Conservation (phyloP, 2,797 vertebrate genomes). For the Poliocrania exsul region DNA sequence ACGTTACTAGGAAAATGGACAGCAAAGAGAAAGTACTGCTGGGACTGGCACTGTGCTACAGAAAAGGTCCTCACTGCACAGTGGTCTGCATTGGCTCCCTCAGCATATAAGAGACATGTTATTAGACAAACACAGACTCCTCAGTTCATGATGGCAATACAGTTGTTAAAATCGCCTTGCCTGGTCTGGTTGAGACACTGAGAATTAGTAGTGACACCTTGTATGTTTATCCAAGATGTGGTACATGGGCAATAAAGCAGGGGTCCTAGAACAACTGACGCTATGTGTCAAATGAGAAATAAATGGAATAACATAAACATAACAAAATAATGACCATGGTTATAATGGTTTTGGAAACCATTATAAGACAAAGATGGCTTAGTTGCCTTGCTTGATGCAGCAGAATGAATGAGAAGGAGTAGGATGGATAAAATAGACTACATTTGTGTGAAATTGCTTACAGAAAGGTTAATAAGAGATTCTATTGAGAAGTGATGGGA, state of each 20-base stretch:
- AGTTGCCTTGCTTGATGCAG: neutral
- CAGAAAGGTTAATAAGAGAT: neutral
- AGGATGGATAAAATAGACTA: neutral
- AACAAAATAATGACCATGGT: neutral
- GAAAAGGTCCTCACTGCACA: neutral
- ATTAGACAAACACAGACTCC: neutral
- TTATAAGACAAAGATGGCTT: neutral
- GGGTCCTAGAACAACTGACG: neutral
- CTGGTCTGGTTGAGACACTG: neutral
- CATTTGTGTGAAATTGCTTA: slow-evolving; percentile 21
- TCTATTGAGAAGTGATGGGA: slow-evolving; percentile 9
- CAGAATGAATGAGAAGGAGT: neutral
- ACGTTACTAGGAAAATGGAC: neutral
- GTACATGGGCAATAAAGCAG: neutral
- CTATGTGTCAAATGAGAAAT: neutral
- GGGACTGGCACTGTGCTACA: neutral
- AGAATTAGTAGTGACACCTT: neutral
- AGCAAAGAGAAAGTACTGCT: neutral
- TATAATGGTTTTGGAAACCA: neutral
- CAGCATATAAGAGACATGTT: neutral
- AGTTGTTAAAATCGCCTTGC: neutral
- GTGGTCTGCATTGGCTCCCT: neutral
- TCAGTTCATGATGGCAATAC: neutral
- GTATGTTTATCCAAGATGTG: neutral
- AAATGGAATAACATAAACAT: neutral